These are phyloP conservation scores for Danio jaintianensis DNA, from an alignment of 2,797 vertebrate genomes.

Conservation along the genomic window DNA sequence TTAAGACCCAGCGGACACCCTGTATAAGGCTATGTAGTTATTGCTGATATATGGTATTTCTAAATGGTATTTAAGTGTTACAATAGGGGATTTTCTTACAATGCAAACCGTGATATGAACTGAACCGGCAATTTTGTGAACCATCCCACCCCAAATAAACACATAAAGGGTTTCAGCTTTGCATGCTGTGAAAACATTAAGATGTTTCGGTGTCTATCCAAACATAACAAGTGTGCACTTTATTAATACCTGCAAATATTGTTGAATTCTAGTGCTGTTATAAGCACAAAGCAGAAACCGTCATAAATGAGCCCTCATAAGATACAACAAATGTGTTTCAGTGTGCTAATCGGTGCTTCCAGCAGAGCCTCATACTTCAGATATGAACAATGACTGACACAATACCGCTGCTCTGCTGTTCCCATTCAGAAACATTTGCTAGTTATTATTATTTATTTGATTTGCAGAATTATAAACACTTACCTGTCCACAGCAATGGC, in stretches of 20 bases:
- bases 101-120: too few relatives aligned
- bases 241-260: not conserved
- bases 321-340: not conserved
- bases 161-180: not conserved
- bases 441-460: not conserved
- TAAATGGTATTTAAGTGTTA: too few relatives aligned
- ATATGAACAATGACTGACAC: not conserved
- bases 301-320: not conserved
- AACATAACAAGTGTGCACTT: not conserved
- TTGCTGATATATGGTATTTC: too few relatives aligned
- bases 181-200: not conserved
- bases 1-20: too few relatives aligned
- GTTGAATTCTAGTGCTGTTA: not conserved
- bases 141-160: too few relatives aligned
- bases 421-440: not conserved
- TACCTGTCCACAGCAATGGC: constrained; percentile 70
- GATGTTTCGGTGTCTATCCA: not conserved
- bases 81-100: too few relatives aligned
- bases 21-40: too few relatives aligned
- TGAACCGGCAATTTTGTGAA: too few relatives aligned
- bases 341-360: not conserved
- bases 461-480: not conserved
- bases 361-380: not conserved
- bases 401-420: not conserved
- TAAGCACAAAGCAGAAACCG: not conserved